Percentiles rank a stretch among this genome's conserved stretches.
phyloP scores from a whole-genome alignment of 2,797 vertebrate genomes.

The Mormyrops attenuatus region DNA sequence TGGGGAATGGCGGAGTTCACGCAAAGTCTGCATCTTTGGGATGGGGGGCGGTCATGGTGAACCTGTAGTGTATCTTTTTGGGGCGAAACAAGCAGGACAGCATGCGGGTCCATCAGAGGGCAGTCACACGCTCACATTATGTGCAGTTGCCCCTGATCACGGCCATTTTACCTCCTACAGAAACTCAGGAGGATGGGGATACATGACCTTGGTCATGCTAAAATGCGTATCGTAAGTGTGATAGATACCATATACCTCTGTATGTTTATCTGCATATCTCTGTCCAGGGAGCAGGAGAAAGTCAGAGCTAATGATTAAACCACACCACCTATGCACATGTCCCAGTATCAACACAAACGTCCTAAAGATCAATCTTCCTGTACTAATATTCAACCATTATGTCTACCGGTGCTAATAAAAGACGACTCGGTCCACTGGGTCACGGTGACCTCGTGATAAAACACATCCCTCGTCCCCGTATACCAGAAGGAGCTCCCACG shows the following conservation, averaged over 20 bases:
- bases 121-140: neutral
- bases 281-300: neutral
- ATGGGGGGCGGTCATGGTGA: neutral
- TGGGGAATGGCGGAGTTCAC: neutral
- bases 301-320: slow-evolving; percentile 11
- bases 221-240: neutral
- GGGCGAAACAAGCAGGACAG: neutral
- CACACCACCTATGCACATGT: neutral
- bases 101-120: neutral
- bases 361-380: neutral
- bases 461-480: slow-evolving; percentile 36
- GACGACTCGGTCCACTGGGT: neutral
- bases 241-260: neutral
- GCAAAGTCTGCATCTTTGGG: neutral
- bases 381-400: neutral
- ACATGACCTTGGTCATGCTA: neutral
- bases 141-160: neutral
- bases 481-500: slow-evolving; percentile 40
- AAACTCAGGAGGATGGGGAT: neutral
- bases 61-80: neutral
- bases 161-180: neutral
- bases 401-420: neutral
- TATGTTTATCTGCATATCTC: neutral
- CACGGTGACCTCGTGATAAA: neutral
- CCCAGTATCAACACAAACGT: neutral